Base-by-base conservation (phyloP, 2,888 invertebrate species). In the Hypselothyrea guttata region DNA sequence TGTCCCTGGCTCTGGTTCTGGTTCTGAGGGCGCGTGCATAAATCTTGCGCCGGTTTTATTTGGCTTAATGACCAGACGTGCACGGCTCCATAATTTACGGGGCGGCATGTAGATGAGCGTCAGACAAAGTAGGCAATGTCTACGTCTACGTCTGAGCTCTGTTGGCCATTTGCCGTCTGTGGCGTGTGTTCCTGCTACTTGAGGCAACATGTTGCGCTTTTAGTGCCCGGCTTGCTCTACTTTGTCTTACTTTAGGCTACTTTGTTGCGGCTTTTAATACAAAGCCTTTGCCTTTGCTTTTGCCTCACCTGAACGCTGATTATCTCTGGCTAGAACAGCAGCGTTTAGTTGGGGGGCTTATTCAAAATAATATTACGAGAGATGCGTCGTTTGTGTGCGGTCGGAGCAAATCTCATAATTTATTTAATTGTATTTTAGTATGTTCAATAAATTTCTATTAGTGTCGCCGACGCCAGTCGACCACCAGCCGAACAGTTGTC, bases 31-130 rank as follows among this genome's bases (percentile, higher is more conserved):
- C 74, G 78, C 82, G 68, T 73, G 68, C 77, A 81, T 87, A 87
- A 87, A 87, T 87, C 87, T 87, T 87, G 75, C 78, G 87, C 84
- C 77, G 87, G 86, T 87, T 86, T 84, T 86, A 86, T 87, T 87
- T 85, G 84, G 86, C 87, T 87, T 87, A 87, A 87, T 87, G 87
- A 87, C 87, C 87, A 87, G 87, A 87, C 87, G 87, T 87, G 87
- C 86, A 83, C 83, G 71, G 75, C 71, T 81, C 79, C 79, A 83
- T 87, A 87, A 87, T 87, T 87, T 87, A 87, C 84, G 60, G 73
- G 65, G 69, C 62, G 73, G 75, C 81, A 76, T 78, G 81, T 78
- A 81, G 81, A 78, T 76, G 72, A 78, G 75, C 55, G 12, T 56
- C 64, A 79, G 77, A 78, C 81, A 78, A 78, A 75, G 77, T 81